Percentiles rank a stretch among this genome's conserved stretches.
Evolutionary conservation across 2,113 vertebrate genomes (phyloP).

Genomic region (Charina bottae): DNA sequence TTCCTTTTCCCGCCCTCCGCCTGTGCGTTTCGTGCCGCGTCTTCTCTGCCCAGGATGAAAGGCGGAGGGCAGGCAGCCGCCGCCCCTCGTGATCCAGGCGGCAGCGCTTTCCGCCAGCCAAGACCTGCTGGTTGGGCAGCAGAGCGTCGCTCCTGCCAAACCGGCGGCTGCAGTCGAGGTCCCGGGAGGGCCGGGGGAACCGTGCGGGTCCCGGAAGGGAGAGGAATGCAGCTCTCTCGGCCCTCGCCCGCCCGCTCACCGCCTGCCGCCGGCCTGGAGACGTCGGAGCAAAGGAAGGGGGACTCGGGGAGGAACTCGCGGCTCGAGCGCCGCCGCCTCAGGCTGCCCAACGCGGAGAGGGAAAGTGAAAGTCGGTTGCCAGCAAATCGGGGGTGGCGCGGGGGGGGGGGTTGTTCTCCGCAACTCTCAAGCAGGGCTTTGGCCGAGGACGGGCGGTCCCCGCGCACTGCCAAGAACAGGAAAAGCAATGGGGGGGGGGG

Average conservation of each 20-base stretch:
- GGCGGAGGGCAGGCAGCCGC: not conserved
- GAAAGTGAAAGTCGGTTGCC: not conserved
- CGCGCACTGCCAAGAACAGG: too few relatives aligned
- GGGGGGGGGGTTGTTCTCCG: too few relatives aligned
- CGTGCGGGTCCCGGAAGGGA: not conserved
- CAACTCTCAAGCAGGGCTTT: too few relatives aligned
- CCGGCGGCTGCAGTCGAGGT: not conserved
- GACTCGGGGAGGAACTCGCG: not conserved
- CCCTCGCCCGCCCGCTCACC: not conserved
- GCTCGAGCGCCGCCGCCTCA: not conserved
- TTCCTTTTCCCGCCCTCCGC: not conserved
- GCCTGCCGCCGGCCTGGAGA: not conserved
- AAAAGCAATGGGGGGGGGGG: too few relatives aligned
- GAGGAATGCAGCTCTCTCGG: not conserved
- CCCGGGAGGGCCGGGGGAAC: not conserved
- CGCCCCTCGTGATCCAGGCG: not conserved
- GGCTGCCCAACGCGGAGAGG: not conserved
- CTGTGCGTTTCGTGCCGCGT: not conserved
- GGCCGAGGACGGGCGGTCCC: too few relatives aligned
- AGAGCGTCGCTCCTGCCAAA: not conserved
- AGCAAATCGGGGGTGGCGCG: too few relatives aligned
- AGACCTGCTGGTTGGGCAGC: not conserved
- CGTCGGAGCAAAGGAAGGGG: not conserved
- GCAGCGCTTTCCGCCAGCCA: not conserved
- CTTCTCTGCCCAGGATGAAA: not conserved